phyloP scores from a whole-genome alignment of 2,113 vertebrate genomes.

The Psittacus erithacus region DNA sequence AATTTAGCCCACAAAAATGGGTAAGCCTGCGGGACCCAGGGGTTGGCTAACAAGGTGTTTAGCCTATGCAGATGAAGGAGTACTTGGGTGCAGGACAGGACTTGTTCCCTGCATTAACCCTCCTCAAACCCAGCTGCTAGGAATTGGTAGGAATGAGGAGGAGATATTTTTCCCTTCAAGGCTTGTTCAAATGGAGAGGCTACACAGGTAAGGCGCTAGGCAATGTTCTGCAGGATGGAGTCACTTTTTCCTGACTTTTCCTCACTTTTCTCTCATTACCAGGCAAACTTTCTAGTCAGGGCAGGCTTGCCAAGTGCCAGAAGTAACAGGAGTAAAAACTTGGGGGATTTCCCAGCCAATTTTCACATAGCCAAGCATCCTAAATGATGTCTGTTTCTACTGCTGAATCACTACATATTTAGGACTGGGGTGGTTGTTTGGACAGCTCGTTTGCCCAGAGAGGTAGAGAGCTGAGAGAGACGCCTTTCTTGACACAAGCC shows the following conservation, averaged over 20 bases:
- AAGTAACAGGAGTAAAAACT: background rate
- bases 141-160: background rate
- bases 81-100: constrained; percentile 1
- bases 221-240: background rate
- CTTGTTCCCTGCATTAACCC: constrained; percentile 8
- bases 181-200: background rate
- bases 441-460: background rate
- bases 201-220: background rate
- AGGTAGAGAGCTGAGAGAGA: background rate
- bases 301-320: background rate
- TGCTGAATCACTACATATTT: background rate
- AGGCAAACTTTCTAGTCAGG: rapidly evolving
- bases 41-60: background rate
- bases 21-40: background rate
- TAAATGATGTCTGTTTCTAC: background rate
- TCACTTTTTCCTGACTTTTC: background rate
- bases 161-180: background rate
- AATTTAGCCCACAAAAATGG: constrained; percentile 10
- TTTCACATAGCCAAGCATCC: background rate
- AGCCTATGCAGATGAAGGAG: background rate
- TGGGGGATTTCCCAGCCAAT: constrained; percentile 45
- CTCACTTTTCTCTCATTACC: background rate
- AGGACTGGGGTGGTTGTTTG: background rate
- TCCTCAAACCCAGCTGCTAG: background rate
- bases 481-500: background rate